Percentiles rank a stretch among this genome's conserved stretches.
Evolutionary conservation across 2,797 vertebrate species (phyloP).

Genomic region (Meda fulgida): DNA sequence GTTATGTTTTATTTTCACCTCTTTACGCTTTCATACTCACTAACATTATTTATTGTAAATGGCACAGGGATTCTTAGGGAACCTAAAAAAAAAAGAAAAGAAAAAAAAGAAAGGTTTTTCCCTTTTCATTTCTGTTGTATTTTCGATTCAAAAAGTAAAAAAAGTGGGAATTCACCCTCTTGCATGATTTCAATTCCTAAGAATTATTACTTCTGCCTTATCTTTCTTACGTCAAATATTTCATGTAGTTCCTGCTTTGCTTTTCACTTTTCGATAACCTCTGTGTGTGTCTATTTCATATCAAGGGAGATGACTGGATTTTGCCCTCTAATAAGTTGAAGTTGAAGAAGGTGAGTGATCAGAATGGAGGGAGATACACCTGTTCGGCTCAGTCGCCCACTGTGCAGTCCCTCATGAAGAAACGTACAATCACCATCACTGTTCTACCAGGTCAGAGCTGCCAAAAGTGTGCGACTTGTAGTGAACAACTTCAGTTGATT

Average conservation of each 20-base stretch:
- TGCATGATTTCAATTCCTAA: constrained; percentile 15
- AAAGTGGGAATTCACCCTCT: constrained; percentile 9
- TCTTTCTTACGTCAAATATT: constrained; percentile 23
- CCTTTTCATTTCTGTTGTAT: not conserved
- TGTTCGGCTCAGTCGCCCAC: constrained; percentile 77
- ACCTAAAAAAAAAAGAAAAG: not conserved
- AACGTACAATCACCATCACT: constrained; percentile 70
- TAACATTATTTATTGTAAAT: not conserved
- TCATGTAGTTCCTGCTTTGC: not conserved
- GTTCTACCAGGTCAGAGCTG: constrained; percentile 75
- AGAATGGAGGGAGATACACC: constrained; percentile 76
- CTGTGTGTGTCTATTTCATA: constrained; percentile 27
- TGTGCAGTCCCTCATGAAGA: constrained; percentile 70
- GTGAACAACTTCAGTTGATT: not conserved
- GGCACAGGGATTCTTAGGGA: not conserved
- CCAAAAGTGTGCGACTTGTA: not conserved
- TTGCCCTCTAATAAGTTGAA: constrained; percentile 70
- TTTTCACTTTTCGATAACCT: constrained; percentile 5
- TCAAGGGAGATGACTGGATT: constrained; percentile 79
- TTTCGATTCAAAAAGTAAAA: not conserved
- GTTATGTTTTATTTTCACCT: not conserved
- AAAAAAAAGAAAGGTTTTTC: too few relatives aligned
- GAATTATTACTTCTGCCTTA: constrained; percentile 12
- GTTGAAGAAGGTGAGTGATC: constrained; percentile 66
- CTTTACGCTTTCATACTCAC: not conserved